A percentile compares a stretch with the other conserved stretches of the same genome.
phyloP scores from a whole-genome alignment of 2,797 vertebrate genomes.

The Tarsius wallacei region DNA sequence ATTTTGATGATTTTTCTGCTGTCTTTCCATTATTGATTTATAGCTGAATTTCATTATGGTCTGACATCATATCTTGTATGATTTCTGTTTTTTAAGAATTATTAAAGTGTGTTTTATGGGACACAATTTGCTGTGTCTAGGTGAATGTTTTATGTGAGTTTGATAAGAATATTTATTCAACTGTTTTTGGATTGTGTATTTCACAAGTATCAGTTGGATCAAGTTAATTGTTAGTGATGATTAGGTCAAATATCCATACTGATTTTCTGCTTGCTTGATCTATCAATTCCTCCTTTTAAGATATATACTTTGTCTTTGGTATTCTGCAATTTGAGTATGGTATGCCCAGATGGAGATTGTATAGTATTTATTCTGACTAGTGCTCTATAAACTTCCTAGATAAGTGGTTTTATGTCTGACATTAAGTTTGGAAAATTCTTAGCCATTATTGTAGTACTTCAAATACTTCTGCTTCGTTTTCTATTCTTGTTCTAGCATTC shows the following conservation, averaged over 20 bases:
- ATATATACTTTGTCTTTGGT: neutral
- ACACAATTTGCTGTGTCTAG: neutral
- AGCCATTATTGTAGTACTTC: neutral
- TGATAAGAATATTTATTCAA: neutral
- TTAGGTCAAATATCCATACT: neutral
- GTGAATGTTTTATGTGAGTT: neutral
- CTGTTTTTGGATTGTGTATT: neutral
- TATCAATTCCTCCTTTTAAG: neutral
- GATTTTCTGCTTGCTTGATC: neutral
- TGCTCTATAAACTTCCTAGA: neutral
- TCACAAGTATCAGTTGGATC: neutral
- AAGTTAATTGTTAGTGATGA: neutral
- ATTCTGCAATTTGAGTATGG: neutral
- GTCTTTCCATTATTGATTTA: neutral
- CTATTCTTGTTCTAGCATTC: neutral
- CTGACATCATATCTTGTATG: neutral
- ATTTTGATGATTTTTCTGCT: neutral
- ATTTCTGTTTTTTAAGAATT: neutral
- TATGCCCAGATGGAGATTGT: neutral
- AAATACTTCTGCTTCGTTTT: neutral
- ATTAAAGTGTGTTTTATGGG: neutral
- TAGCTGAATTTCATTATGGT: neutral
- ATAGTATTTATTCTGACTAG: neutral
- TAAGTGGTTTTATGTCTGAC: neutral
- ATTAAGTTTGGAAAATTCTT: conserved; percentile 5